These are phyloP conservation scores for Trichomalopsis sarcophagae DNA, from an alignment of 1,140 invertebrate species.

Conservation along the genomic window DNA sequence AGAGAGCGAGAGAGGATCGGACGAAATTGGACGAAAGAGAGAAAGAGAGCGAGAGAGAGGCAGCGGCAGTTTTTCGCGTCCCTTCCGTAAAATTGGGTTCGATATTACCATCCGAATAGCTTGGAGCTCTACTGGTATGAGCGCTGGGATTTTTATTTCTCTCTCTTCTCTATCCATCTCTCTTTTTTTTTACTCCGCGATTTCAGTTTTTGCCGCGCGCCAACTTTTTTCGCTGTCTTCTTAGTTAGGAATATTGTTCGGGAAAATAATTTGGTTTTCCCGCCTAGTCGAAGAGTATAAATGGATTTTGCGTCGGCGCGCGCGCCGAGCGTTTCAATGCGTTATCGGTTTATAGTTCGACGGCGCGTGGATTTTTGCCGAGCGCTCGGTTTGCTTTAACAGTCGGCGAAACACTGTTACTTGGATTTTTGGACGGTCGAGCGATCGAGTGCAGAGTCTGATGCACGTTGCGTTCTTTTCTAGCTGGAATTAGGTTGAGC, in stretches of 20 bases:
- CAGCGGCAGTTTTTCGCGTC: constrained; percentile 2
- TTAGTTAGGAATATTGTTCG: constrained; percentile 35
- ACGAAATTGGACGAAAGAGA: constrained; percentile 12
- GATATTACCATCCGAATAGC: constrained; percentile 43
- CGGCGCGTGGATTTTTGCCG: background rate
- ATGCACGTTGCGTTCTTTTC: no score
- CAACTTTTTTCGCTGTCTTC: constrained; percentile 9
- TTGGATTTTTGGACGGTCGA: no score
- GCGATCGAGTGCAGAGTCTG: no score
- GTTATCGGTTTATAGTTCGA: background rate
- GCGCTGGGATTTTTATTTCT: constrained; percentile 9
- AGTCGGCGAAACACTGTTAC: background rate
- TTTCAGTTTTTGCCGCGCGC: background rate
- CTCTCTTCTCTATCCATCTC: constrained; percentile 24
- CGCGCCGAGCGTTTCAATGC: background rate
- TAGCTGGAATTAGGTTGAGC: no score
- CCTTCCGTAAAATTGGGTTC: constrained; percentile 40
- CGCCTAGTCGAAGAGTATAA: background rate
- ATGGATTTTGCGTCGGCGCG: background rate
- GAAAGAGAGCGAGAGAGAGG: constrained; percentile 2
- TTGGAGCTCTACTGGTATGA: constrained; percentile 24
- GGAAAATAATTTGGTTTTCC: constrained; percentile 24
- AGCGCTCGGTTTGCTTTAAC: background rate
- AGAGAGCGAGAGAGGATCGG: constrained; percentile 24
- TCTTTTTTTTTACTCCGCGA: constrained; percentile 24